Evolutionary conservation across 2,113 vertebrate genomes (phyloP).

Genomic region (Odontesthes bonariensis): DNA sequence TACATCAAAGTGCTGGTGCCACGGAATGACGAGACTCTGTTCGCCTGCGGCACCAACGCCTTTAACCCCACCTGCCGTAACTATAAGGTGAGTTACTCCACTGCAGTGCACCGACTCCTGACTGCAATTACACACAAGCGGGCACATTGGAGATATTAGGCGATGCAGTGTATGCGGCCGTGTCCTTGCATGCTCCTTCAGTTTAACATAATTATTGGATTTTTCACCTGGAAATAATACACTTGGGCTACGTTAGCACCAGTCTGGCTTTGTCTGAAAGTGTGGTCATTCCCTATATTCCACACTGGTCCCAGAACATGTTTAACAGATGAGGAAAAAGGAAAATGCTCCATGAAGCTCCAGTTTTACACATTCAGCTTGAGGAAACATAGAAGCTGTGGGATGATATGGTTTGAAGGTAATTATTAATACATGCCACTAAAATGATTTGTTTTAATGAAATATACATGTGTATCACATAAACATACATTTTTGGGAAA

Average conservation of each 20-base stretch:
- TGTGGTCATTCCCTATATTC: neutral
- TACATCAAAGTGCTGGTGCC: slow-evolving; percentile 95
- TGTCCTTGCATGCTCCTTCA: neutral
- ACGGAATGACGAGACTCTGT: slow-evolving; percentile 87
- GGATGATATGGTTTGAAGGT: neutral
- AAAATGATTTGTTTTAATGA: too few species aligned
- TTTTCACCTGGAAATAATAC: slow-evolving; percentile 2
- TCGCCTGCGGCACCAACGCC: slow-evolving; percentile 93
- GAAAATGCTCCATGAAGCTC: neutral
- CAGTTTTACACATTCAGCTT: neutral
- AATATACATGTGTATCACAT: too few species aligned
- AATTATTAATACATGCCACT: neutral
- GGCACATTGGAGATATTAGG: neutral
- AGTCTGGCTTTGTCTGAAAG: neutral
- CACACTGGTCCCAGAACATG: neutral
- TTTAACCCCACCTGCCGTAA: slow-evolving; percentile 95
- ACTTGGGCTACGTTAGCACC: neutral
- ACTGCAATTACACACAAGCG: slow-evolving; percentile 26
- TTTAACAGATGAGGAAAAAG: neutral
- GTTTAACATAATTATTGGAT: neutral
- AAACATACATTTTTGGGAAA: too few species aligned
- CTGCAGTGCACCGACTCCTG: neutral
- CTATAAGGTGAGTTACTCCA: slow-evolving; percentile 85
- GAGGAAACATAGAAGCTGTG: neutral
- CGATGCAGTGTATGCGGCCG: neutral